A percentile compares a stretch with the other conserved stretches of the same genome.
phyloP scores from a whole-genome alignment of 1,140 invertebrate genomes.

The Trialeurodes vaporariorum region DNA sequence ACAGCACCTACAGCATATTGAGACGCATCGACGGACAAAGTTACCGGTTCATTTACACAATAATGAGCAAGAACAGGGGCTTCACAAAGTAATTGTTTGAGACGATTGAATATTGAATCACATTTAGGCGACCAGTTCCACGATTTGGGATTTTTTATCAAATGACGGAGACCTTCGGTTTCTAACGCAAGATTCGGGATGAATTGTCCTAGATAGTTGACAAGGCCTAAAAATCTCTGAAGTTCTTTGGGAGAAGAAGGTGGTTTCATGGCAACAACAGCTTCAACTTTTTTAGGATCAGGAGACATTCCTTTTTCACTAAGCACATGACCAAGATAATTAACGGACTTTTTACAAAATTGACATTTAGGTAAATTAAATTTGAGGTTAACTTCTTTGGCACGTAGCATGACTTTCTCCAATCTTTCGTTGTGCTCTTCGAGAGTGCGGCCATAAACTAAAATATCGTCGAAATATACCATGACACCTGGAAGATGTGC shows the following conservation, averaged over 20 bases:
- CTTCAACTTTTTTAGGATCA: not conserved
- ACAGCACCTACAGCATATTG: constrained; percentile 33
- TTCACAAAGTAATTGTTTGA: not conserved
- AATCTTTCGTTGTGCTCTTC: constrained; percentile 24
- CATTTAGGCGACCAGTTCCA: not conserved
- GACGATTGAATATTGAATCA: not conserved
- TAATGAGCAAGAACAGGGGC: not conserved
- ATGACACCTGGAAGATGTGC: not conserved
- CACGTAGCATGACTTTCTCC: constrained; percentile 19
- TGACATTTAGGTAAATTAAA: constrained; percentile 1
- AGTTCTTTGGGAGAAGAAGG: constrained; percentile 1
- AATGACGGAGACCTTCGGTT: not conserved
- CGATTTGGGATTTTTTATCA: not conserved
- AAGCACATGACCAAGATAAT: constrained; percentile 6
- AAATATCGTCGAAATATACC: constrained; percentile 28
- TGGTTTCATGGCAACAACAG: not conserved
- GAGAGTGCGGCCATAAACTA: constrained; percentile 20
- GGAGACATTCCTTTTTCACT: not conserved
- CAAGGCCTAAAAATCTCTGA: constrained; percentile 3
- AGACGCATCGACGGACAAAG: constrained; percentile 32
- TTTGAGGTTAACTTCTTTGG: not conserved
- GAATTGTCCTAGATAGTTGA: constrained; percentile 9
- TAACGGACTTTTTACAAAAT: not conserved
- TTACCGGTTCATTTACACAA: constrained; percentile 20
- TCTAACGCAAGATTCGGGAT: constrained; percentile 2